Base-by-base conservation (phyloP, 2,888 invertebrate species). In the Seladonia tumulorum region DNA sequence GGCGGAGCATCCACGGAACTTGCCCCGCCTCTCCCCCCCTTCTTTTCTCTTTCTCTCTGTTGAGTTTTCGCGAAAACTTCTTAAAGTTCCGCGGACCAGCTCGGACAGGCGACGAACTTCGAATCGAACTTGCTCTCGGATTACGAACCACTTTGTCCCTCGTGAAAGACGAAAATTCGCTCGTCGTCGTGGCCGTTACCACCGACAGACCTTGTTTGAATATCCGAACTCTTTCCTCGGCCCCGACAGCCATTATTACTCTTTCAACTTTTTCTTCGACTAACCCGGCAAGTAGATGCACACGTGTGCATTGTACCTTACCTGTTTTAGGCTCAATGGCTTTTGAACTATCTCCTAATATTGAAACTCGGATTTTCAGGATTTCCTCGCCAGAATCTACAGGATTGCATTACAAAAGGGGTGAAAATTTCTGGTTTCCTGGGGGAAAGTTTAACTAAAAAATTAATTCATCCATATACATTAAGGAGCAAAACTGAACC, bases 101-200 rank as follows among this genome's bases (percentile, higher is more conserved):
- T 57, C 39, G 53, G 45, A 57, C 79, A 45, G 78, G 10, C 49
- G 35, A 25, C 49, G 29, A 77, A 73, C 42, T 82, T 78, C 66
- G 79, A 42, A 77, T 47, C 45, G 63, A 47, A 47, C n/a, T 68
- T 49, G 47, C n/a, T 35, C 22, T 66, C 42, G 16, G 76, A 68
- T 66, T 66, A 66, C 66, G 10, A 29, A 35, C 66, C 66, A 35
- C 66, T 66, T 66, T 68, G 68, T 68, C 2, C 16, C 63, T 16
- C 35, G 5, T 29, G 29, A 35, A 22, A 22, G 16, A 68, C 16
- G 49, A 76, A 47, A 66, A 45, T 49, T 63, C 29, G 60, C 60
- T 60, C 25, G 25, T 29, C 60, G 60, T 60, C 60, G 60, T 5
- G 14, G 1, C 7, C 5, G 29, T 29, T 29, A 60, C 16, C 25